Conservation (phyloP, 2,797 vertebrate species). For the Kryptopterus vitreolus region DNA sequence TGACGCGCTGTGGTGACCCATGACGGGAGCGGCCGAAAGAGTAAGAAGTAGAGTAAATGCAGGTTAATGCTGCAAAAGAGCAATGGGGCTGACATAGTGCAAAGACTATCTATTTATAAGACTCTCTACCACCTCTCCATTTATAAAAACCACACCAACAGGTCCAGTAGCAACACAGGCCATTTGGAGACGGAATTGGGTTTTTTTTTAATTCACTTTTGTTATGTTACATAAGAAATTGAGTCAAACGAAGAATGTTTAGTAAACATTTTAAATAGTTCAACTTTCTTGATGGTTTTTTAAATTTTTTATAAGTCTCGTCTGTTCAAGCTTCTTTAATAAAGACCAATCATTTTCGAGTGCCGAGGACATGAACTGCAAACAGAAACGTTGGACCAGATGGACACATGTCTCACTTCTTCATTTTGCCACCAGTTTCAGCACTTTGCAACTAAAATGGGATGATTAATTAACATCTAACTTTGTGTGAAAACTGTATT, state of each 20-base stretch:
- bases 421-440: slow-evolving; percentile 17
- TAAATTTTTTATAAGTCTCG: slow-evolving; percentile 30
- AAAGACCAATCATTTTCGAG: background rate
- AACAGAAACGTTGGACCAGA: slow-evolving; percentile 16
- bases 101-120: no score
- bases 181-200: slow-evolving; percentile 67
- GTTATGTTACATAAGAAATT: background rate
- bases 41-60: no score
- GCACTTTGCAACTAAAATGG: slow-evolving; percentile 16
- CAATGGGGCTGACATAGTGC: background rate
- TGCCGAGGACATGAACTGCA: slow-evolving; percentile 18
- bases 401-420: slow-evolving; percentile 30
- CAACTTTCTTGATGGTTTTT: background rate
- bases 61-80: background rate
- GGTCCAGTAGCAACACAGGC: background rate
- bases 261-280: background rate
- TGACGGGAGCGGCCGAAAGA: no score
- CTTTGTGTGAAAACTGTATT: slow-evolving; percentile 6
- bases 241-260: background rate
- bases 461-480: slow-evolving; percentile 28
- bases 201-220: background rate
- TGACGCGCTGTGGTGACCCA: no score
- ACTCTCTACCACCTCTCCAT: background rate
- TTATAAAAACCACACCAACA: background rate
- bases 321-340: slow-evolving; percentile 1